Evolutionary conservation across 2,113 vertebrate species (phyloP), one percentile per base, ranked within the genome.

Genomic region (Microtus montanus): DNA sequence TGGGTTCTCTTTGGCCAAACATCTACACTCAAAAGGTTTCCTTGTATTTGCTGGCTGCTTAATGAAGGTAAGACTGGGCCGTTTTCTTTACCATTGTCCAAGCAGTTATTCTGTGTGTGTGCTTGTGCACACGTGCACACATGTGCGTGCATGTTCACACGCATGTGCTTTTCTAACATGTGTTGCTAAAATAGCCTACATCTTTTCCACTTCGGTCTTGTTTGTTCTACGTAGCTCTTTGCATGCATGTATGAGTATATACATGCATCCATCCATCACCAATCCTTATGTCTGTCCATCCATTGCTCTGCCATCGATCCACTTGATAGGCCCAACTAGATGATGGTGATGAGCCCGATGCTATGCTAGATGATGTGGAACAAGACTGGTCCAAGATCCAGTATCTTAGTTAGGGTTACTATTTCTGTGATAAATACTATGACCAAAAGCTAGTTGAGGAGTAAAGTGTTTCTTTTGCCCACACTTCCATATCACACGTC

Each of bases 1-100:
- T 85, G 99, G 99, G 87, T 98, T 98, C 96, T 97, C 89, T 44
- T 93, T 99, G 83, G 99, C 99, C 91, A 98, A 98, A 66, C 98
- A 98, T 75, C 97, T 99, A 28, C 98, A 99, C 44, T 28, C 91
- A 0, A 97, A 98, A 97, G 98, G 99, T 90, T 98, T 99, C 94
- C 97, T 98, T 63, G 84, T 99, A 91, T 99, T 98, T 2, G 98
- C 98, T 77, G 99, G 98, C 70, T 99, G 98, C 90, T 96, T 99
- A 85, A 92, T 98, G 93, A 99, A 99, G 99, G 99, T 99, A 98
- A 63, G 97, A 89, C 30, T 92, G 35, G 85, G 33, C 52, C 28
- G 3, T 54, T 38, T 74, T 75, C 38, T 15, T 90, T 28, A 54
- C 54, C 52, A 19, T n/a, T 58, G 38, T 66, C 8, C 26, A 41